Evolutionary conservation across 2,113 vertebrate genomes (phyloP).

Genomic region (Poeciliopsis prolifica): DNA sequence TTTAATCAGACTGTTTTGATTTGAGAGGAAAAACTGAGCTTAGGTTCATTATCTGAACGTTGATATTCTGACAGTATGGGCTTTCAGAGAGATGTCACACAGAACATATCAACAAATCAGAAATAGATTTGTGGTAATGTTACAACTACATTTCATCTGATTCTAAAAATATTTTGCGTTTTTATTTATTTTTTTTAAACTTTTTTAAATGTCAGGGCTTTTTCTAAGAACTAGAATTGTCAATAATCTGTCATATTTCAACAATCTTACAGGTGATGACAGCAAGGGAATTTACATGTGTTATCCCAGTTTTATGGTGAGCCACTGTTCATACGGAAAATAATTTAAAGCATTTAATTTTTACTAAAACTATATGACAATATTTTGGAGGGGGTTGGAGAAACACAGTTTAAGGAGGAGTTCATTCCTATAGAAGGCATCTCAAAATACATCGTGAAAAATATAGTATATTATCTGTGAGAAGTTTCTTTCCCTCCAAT

Average conservation of each 20-base stretch:
- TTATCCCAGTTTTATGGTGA: neutral
- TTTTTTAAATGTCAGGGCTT: too few relatives aligned
- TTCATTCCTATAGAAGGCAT: conserved; percentile 13
- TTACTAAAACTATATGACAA: neutral
- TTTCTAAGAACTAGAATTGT: too few relatives aligned
- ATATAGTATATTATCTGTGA: conserved; percentile 27
- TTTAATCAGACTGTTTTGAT: neutral
- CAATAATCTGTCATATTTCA: too few relatives aligned
- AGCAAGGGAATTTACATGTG: neutral
- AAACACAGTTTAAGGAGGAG: neutral
- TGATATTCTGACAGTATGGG: too few relatives aligned
- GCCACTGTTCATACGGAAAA: too few relatives aligned
- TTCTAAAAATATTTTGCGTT: conserved; percentile 2
- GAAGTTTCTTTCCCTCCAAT: conserved; percentile 45
- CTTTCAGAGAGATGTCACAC: too few relatives aligned
- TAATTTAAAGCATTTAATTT: neutral
- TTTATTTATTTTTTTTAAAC: neutral
- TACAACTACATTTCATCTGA: neutral
- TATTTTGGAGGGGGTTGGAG: neutral
- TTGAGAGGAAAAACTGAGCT: neutral
- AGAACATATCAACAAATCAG: too few relatives aligned
- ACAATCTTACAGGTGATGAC: neutral
- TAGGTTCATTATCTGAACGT: too few relatives aligned
- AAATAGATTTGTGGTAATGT: neutral
- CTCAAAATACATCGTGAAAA: conserved; percentile 31